These are phyloP conservation scores for Thymelicus lineola DNA, from an alignment of 2,888 invertebrate species.

Conservation along the genomic window DNA sequence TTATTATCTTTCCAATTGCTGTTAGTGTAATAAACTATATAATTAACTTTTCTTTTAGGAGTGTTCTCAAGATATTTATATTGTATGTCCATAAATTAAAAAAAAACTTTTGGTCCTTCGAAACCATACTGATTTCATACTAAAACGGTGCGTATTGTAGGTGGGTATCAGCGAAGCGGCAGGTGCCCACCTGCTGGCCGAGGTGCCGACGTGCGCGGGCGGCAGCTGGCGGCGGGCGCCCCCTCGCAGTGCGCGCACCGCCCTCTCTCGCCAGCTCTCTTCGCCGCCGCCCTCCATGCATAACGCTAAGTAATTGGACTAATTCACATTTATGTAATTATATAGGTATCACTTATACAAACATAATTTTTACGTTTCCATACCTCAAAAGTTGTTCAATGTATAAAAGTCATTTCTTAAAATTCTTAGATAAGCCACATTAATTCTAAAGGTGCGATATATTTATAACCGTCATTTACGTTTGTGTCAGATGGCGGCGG, in stretches of 20 bases:
- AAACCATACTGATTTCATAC: neutral
- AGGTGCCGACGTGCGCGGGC: conserved; percentile 69
- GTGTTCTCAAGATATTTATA: too few relatives aligned
- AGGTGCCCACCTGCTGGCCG: conserved; percentile 73
- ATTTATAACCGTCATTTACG: neutral
- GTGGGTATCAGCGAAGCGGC: conserved; percentile 71
- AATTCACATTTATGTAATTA: too few relatives aligned
- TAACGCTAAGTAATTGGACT: conserved; percentile 53
- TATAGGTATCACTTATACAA: too few relatives aligned
- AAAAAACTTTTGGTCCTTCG: neutral
- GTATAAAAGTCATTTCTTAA: too few relatives aligned
- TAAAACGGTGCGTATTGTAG: conserved; percentile 45
- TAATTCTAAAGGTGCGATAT: too few relatives aligned
- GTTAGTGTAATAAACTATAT: too few relatives aligned
- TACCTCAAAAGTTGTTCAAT: too few relatives aligned
- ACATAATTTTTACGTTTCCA: too few relatives aligned
- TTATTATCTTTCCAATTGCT: too few relatives aligned
- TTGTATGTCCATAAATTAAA: too few relatives aligned
- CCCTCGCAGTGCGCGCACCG: conserved; percentile 53
- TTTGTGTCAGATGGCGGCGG: conserved; percentile 52
- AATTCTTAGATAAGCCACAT: too few relatives aligned
- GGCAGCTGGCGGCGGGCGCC: conserved; percentile 70
- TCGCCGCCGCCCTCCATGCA: conserved; percentile 70
- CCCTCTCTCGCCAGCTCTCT: conserved; percentile 69
- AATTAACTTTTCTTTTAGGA: too few relatives aligned